Evolutionary conservation across 2,888 invertebrate species (phyloP).

Genomic region (Trichopoda pennipes): DNA sequence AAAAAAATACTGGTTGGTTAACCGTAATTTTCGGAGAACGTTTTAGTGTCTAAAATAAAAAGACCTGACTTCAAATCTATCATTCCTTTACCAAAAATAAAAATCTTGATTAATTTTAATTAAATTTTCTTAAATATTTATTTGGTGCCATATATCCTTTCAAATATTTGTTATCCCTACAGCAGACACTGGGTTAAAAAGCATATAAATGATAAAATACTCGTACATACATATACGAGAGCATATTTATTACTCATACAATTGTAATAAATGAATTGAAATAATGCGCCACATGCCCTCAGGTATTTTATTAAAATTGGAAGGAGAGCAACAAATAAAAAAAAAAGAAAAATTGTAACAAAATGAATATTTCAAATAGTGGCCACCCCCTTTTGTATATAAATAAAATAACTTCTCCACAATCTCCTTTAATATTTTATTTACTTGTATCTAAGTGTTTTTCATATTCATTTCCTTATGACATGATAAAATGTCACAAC

Average conservation of each 20-base stretch:
- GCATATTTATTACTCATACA: conserved; percentile 34
- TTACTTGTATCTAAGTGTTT: background rate
- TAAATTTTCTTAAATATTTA: too few relatives aligned
- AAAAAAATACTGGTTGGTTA: too few relatives aligned
- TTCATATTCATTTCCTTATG: conserved; percentile 12
- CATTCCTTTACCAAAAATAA: too few relatives aligned
- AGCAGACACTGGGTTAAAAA: background rate
- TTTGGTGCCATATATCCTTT: too few relatives aligned
- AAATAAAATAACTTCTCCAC: background rate
- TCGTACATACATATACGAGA: too few relatives aligned
- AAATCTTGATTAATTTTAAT: too few relatives aligned
- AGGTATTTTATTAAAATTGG: conserved; percentile 45
- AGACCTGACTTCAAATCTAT: too few relatives aligned
- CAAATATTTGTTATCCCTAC: conserved; percentile 26
- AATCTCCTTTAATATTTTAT: background rate
- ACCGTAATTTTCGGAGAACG: too few relatives aligned
- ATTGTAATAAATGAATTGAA: conserved; percentile 60
- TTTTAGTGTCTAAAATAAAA: too few relatives aligned
- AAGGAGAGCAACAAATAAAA: background rate
- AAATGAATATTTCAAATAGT: background rate
- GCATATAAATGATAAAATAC: conserved; percentile 25
- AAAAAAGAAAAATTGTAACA: background rate
- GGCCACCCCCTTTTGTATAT: background rate
- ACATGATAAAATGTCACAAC: conserved; percentile 66
- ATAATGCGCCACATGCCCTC: conserved; percentile 57